phyloP scores from a whole-genome alignment of 2,888 invertebrate genomes.

The Fragum fragum region DNA sequence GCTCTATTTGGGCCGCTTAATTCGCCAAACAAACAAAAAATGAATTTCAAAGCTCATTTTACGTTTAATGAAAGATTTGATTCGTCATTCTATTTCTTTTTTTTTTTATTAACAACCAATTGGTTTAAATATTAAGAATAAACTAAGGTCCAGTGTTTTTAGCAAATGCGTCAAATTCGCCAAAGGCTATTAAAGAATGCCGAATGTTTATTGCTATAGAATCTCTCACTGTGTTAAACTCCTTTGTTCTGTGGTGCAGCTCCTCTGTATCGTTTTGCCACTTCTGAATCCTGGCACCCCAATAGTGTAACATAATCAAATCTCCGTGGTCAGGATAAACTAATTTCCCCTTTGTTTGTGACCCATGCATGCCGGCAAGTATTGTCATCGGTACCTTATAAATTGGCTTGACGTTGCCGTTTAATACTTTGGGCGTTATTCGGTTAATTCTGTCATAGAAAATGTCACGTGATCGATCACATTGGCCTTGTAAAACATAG shows the following conservation, averaged over 20 bases:
- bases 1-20: too few relatives aligned
- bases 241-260: constrained; percentile 29
- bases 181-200: constrained; percentile 21
- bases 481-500: constrained; percentile 31
- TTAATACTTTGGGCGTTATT: constrained; percentile 50
- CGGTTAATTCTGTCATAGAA: constrained; percentile 35
- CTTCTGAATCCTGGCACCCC: neutral
- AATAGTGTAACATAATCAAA: neutral
- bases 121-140: too few relatives aligned
- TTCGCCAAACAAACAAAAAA: too few relatives aligned
- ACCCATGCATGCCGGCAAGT: neutral
- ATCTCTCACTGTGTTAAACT: constrained; percentile 17
- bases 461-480: constrained; percentile 26
- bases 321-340: neutral
- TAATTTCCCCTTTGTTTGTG: neutral
- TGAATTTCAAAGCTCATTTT: too few relatives aligned
- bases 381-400: constrained; percentile 2
- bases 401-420: constrained; percentile 45
- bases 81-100: too few relatives aligned
- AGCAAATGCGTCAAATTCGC: constrained; percentile 11
- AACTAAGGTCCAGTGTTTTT: constrained; percentile 18
- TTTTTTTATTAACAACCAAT: too few relatives aligned
- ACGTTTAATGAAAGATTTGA: too few relatives aligned
- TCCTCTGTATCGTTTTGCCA: neutral
- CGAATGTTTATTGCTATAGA: constrained; percentile 8